These are phyloP conservation scores for Patiria miniata DNA, from an alignment of 35 echinoderm and acorn worm species.

Conservation along the genomic window DNA sequence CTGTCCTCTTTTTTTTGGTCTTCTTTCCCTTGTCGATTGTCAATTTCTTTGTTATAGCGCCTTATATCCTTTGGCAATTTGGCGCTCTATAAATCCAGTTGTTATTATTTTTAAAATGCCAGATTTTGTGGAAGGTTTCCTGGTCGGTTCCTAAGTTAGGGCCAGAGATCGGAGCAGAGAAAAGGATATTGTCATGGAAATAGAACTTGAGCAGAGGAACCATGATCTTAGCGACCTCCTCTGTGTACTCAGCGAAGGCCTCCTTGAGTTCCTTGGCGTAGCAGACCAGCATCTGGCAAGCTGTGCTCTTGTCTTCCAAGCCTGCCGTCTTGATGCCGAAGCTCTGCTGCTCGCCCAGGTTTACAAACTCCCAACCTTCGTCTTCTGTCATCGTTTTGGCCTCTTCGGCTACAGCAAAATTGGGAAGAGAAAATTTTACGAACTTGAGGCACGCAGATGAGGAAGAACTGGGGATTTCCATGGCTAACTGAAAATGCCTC, in stretches of 20 bases:
- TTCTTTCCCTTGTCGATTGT: too few relatives aligned
- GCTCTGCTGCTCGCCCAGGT: conserved; percentile 98
- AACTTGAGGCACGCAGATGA: too few relatives aligned
- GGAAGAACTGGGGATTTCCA: too few relatives aligned
- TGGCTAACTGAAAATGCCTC: too few relatives aligned
- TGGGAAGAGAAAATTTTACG: neutral
- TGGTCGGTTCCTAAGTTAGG: too few relatives aligned
- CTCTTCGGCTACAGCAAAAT: conserved; percentile 73
- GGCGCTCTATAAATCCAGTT: too few relatives aligned
- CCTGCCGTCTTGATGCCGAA: conserved; percentile 94
- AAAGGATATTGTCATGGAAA: conserved; percentile 99
- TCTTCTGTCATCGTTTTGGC: conserved; percentile 94
- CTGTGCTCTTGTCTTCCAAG: conserved; percentile 94
- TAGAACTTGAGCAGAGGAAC: conserved; percentile 95
- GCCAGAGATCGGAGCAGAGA: neutral
- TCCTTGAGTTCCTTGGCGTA: conserved; percentile 95
- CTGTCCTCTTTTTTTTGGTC: too few relatives aligned
- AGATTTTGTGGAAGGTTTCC: too few relatives aligned
- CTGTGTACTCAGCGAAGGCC: conserved; percentile 94
- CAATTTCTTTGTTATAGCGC: too few relatives aligned
- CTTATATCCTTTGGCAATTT: too few relatives aligned
- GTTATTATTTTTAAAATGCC: too few relatives aligned
- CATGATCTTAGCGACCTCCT: conserved; percentile 94
- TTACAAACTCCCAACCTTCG: conserved; percentile 99
- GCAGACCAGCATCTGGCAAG: conserved; percentile 99